Evolutionary conservation across 2,888 invertebrate species (phyloP), one percentile per base, ranked within the genome.

Genomic region (Volucella bombylans): DNA sequence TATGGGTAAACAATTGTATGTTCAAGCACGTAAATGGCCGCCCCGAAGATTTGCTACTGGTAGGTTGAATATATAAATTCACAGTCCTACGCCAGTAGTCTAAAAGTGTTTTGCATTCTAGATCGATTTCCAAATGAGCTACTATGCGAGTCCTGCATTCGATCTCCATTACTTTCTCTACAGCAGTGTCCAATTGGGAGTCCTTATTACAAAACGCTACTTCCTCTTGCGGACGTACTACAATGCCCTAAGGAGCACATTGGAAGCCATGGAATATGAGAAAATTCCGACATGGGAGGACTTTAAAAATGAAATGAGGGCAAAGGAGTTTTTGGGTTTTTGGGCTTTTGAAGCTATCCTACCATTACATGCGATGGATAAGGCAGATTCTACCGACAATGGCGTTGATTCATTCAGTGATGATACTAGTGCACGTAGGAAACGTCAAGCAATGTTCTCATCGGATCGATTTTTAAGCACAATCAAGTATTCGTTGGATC

Each of bases 1-100:
- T 92, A 3, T 92, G 92, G 92, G 87, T 90, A 1, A 92, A 92
- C 71, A 92, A 92, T 85, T 90, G 91, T 87, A 89, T 92, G 89
- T 92, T 92, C 80, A 91, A 92, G 80, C 83, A 90, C 71, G 49
- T 49, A 0, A 69, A 88, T 11, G 82, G 88, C 9, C 88, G 88
- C 49, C 87, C 92, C 3, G 86, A 88, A 43, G 90, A 92, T 79
- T 87, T 91, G 43, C 88, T 87, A 72, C 89, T 91, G 76, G 90
- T 90, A 89, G 88, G 90, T 88, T 12, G 2, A 1, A 31, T 6
- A 31, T 31, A 31, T 45, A 8, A 11, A 9, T 1, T 23, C 6
- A 12, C 12, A 38, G n/a, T 0, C 8, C 0, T 8, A 14, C n/a
- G 1, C 0, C 18, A 59, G 15, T 50, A 31, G 31, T 6, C 31